phyloP scores from a whole-genome alignment of 2,888 invertebrate genomes.

The Lithophane socia region DNA sequence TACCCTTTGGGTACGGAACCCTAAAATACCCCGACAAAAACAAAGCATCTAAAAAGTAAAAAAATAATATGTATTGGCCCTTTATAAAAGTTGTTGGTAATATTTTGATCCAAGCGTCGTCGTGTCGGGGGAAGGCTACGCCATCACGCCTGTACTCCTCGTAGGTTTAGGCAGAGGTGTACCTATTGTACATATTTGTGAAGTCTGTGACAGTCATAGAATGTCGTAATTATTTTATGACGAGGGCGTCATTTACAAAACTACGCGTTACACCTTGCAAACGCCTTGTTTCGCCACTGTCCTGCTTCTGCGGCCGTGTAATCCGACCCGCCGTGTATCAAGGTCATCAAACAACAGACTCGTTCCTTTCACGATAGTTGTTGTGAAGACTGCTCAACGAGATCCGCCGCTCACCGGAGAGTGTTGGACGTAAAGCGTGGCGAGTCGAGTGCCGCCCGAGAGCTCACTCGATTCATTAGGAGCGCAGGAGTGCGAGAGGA shows the following conservation, averaged over 20 bases:
- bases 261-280: not conserved
- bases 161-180: too few relatives aligned
- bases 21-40: too few relatives aligned
- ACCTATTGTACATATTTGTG: too few relatives aligned
- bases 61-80: too few relatives aligned
- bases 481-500: not conserved
- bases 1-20: too few relatives aligned
- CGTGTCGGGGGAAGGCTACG: too few relatives aligned
- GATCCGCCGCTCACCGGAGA: not conserved
- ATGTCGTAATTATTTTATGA: not conserved
- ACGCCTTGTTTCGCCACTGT: not conserved
- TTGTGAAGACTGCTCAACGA: not conserved
- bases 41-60: too few relatives aligned
- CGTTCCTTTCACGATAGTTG: not conserved
- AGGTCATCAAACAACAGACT: too few relatives aligned
- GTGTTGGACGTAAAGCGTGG: not conserved
- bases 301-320: not conserved
- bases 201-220: not conserved
- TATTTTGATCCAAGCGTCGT: too few relatives aligned
- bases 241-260: not conserved
- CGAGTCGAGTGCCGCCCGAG: not conserved
- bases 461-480: slow-evolving; percentile 6
- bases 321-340: not conserved
- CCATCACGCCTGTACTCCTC: too few relatives aligned
- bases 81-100: too few relatives aligned